phyloP scores from a whole-genome alignment of 1,140 invertebrate species.

The Papilio xuthus region DNA sequence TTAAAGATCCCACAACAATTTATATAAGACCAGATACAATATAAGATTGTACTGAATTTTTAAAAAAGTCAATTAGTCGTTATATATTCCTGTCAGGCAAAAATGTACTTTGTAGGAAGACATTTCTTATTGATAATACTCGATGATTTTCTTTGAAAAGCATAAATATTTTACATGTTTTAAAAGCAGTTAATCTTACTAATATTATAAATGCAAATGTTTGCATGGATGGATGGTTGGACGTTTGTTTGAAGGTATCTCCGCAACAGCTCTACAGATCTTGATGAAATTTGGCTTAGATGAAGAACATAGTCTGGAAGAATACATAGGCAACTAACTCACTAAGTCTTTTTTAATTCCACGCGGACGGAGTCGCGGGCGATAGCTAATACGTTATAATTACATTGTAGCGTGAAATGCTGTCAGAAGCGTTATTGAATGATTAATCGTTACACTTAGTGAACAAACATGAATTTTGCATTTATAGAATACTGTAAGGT shows the following conservation, averaged over 20 bases:
- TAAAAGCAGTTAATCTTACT: constrained; percentile 24
- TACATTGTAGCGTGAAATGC: constrained; percentile 30
- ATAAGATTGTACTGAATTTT: background rate
- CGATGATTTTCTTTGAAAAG: background rate
- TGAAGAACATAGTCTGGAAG: too few relatives aligned
- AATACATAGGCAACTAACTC: too few relatives aligned
- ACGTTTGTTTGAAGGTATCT: too few relatives aligned
- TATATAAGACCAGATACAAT: background rate
- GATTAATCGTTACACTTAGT: constrained; percentile 36
- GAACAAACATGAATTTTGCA: constrained; percentile 39
- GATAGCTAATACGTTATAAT: constrained; percentile 35
- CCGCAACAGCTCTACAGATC: too few relatives aligned
- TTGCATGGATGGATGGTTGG: too few relatives aligned
- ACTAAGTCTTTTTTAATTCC: too few relatives aligned
- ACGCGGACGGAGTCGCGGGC: too few relatives aligned
- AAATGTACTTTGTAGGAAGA: background rate
- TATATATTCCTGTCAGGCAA: too few relatives aligned
- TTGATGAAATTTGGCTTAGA: too few relatives aligned
- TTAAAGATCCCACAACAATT: background rate
- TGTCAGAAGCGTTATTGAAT: constrained; percentile 38
- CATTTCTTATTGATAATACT: background rate
- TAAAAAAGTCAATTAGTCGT: background rate
- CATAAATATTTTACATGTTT: background rate
- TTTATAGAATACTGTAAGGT: constrained; percentile 16
- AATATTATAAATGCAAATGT: too few relatives aligned